Evolutionary conservation across 1,140 invertebrate species (phyloP), one percentile per base, ranked within the genome.

Genomic region (Euura saliciscinereae): DNA sequence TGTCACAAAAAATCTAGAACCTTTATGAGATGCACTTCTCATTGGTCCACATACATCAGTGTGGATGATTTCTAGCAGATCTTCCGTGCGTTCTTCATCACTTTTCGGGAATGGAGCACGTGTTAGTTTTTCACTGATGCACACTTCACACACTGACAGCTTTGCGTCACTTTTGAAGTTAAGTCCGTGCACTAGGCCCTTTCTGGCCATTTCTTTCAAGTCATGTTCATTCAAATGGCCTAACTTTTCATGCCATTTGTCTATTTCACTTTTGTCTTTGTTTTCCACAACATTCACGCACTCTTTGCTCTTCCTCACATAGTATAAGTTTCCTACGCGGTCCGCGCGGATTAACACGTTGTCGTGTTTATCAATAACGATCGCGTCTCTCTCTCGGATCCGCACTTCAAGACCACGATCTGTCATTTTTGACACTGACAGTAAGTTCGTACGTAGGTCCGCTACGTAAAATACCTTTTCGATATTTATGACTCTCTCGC

Each of bases 21-120:
- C 74, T 7, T 84, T 82, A 45, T 82, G 59, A 3, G 83, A 85
- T 42, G n/a, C 69, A 6, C 76, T 71, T 11, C 83, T 73, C 73
- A 13, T 74, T 64, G 7, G 74, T 76, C 46, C 13, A 46, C 7
- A 72, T 44, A 71, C 72, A 44, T 79, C 77, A 3, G 74, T 66
- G 51, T 79, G 71, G 0, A 77, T 68, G 2, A 79, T 13, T 45
- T 77, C 77, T 8, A 79, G 72, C 0, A 68, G 28, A 59, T 71
- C 28, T 2, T 28, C 71, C 4, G 71, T 43, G 6, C 65, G 28
- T 44, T 71, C 11, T 2, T 8, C 7, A 44, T 71, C 66, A 45
- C 68, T 10, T 68, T 74, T 74, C 1, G 46, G 46, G 11, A 51
- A 51, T 7, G 46, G 46, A 7, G 11, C 6, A 7, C 46, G 6